phyloP scores from a whole-genome alignment of 1,140 invertebrate species.

The Brachionus rubens region DNA sequence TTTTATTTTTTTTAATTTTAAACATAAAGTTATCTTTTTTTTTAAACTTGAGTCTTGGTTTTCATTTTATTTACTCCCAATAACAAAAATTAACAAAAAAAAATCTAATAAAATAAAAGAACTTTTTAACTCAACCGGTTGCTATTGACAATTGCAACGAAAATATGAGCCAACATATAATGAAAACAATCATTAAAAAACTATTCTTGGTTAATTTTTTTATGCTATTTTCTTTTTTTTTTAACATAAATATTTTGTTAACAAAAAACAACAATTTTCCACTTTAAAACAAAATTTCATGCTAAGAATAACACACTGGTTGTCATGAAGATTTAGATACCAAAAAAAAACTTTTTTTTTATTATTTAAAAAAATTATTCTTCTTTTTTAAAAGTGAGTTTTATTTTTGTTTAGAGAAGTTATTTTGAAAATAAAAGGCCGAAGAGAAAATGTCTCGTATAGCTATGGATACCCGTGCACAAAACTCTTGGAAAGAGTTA shows the following conservation, averaged over 20 bases:
- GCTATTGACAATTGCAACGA: slow-evolving; percentile 11
- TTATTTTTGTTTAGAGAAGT: no score
- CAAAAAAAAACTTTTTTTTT: not conserved
- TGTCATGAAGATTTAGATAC: slow-evolving; percentile 32
- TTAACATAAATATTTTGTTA: slow-evolving; percentile 25
- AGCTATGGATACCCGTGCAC: slow-evolving; percentile 42
- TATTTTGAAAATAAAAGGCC: not conserved
- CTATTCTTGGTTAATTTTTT: slow-evolving; percentile 29
- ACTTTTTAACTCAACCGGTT: not conserved
- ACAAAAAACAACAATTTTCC: slow-evolving; percentile 25
- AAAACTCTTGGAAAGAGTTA: slow-evolving; percentile 47
- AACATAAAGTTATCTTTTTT: not conserved
- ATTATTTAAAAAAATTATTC: not conserved
- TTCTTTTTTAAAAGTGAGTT: not conserved
- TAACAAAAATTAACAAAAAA: no score
- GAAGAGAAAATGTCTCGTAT: slow-evolving; percentile 43
- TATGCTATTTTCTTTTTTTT: slow-evolving; percentile 10
- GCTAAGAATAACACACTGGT: slow-evolving; percentile 24
- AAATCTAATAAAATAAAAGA: no score
- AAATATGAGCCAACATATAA: no score
- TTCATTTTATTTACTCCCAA: no score
- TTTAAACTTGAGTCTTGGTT: no score
- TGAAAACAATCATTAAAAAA: slow-evolving; percentile 29
- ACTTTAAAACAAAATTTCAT: slow-evolving; percentile 26
- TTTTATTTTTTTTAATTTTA: no score